phyloP scores from a whole-genome alignment of 2,113 vertebrate genomes.

The Zosterops lateralis region DNA sequence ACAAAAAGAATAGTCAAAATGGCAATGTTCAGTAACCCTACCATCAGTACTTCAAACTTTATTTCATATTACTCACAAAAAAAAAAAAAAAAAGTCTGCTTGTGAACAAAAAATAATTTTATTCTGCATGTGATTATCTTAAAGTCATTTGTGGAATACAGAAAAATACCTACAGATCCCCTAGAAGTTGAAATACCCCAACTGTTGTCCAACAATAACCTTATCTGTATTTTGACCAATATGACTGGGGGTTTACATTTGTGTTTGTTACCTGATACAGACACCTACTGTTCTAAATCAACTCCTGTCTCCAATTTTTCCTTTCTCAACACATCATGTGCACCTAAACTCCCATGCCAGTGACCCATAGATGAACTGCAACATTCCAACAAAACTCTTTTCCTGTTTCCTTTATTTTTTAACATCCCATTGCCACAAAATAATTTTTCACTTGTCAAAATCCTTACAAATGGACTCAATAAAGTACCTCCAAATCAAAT shows the following conservation, averaged over 20 bases:
- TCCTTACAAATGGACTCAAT: not conserved
- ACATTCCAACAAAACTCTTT: slow-evolving; percentile 2
- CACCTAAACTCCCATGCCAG: not conserved
- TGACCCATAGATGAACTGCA: not conserved
- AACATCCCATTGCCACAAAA: not conserved
- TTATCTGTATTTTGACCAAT: not conserved
- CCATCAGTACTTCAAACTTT: not conserved
- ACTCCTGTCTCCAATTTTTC: not conserved
- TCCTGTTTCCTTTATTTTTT: not conserved
- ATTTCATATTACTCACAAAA: not conserved
- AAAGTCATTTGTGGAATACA: not conserved
- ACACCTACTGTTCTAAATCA: not conserved
- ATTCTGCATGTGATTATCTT: not conserved
- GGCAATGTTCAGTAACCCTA: not conserved
- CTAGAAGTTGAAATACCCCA: not conserved
- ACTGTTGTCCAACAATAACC: rapidly evolving
- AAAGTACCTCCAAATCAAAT: not conserved
- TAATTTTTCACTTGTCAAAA: not conserved
- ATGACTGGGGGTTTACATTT: not conserved
- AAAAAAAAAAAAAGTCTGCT: not conserved
- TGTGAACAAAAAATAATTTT: not conserved
- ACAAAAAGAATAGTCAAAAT: not conserved
- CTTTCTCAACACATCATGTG: not conserved
- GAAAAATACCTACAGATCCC: not conserved
- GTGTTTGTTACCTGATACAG: not conserved